Evolutionary conservation across 2,888 invertebrate genomes (phyloP).

Genomic region (Cheiracanthium punctorium): DNA sequence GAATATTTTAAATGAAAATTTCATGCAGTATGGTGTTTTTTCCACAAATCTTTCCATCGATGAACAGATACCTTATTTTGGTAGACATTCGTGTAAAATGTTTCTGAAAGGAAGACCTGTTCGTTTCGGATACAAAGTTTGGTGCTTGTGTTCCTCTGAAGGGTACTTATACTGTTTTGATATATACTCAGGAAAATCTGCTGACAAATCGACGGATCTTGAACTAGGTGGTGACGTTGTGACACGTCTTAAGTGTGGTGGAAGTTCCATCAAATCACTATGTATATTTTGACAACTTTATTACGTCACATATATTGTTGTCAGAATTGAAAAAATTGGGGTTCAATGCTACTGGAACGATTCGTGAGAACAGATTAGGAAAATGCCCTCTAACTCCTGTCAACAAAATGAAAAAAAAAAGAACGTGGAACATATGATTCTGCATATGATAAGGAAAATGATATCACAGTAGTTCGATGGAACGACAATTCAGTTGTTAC

Average conservation of each 20-base stretch:
- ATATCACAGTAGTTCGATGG: no score
- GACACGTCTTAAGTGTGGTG: background rate
- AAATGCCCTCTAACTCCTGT: background rate
- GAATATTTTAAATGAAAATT: background rate
- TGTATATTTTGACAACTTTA: background rate
- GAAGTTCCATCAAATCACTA: background rate
- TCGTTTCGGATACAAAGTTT: background rate
- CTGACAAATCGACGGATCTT: background rate
- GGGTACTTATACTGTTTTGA: background rate
- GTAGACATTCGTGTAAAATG: conserved; percentile 11
- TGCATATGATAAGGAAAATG: no score
- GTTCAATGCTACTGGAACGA: conserved; percentile 7
- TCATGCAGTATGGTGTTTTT: background rate
- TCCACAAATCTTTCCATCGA: background rate
- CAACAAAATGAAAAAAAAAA: no score
- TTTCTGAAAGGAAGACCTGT: conserved; percentile 5
- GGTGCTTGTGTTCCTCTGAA: background rate
- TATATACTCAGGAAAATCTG: conserved; percentile 4
- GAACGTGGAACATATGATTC: no score
- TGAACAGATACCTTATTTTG: conserved; percentile 13
- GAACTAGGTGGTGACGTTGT: conserved; percentile 19
- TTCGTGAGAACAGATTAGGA: background rate
- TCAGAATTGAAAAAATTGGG: background rate
- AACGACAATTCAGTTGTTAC: no score
- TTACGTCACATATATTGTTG: background rate